These are phyloP conservation scores for Lineus longissimus DNA, from an alignment of 1,140 invertebrate species.

Conservation along the genomic window DNA sequence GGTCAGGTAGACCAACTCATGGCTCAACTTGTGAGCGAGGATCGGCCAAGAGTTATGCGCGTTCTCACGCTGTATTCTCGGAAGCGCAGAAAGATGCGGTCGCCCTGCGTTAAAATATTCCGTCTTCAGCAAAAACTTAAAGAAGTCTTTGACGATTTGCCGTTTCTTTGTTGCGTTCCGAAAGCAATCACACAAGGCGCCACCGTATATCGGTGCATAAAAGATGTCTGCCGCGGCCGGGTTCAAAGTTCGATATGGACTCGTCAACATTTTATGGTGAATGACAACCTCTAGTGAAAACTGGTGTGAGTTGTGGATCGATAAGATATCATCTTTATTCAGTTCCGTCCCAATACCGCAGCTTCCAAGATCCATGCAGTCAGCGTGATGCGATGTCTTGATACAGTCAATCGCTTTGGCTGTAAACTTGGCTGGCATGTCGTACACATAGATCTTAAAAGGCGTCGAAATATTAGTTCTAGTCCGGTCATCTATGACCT, in stretches of 20 bases:
- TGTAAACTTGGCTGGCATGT: conserved; percentile 32
- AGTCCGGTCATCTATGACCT: not conserved
- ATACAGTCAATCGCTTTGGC: conserved; percentile 22
- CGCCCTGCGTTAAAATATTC: conserved; percentile 21
- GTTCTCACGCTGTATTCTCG: conserved; percentile 34
- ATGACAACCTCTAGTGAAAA: conserved; percentile 35
- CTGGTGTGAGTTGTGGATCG: conserved; percentile 28
- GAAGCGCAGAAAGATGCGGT: conserved; percentile 31
- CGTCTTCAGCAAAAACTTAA: conserved; percentile 16
- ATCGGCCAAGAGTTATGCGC: conserved; percentile 18
- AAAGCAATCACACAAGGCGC: conserved; percentile 23
- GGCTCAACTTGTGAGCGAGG: conserved; percentile 16
- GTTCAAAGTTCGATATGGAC: conserved; percentile 27
- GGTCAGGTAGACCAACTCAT: conserved; percentile 21
- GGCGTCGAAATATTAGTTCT: not conserved
- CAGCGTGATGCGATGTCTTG: not conserved
- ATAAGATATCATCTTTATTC: conserved; percentile 7
- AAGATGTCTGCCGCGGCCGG: conserved; percentile 31
- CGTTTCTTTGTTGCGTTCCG: not conserved
- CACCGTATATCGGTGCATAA: conserved; percentile 37
- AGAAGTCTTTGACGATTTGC: conserved; percentile 13
- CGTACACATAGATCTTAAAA: conserved; percentile 34
- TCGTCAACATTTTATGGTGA: conserved; percentile 33
- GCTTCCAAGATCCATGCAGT: conserved; percentile 26
- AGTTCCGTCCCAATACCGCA: conserved; percentile 31